Conservation (phyloP, 2,888 invertebrate genomes). For the Metallyticus violacea region DNA sequence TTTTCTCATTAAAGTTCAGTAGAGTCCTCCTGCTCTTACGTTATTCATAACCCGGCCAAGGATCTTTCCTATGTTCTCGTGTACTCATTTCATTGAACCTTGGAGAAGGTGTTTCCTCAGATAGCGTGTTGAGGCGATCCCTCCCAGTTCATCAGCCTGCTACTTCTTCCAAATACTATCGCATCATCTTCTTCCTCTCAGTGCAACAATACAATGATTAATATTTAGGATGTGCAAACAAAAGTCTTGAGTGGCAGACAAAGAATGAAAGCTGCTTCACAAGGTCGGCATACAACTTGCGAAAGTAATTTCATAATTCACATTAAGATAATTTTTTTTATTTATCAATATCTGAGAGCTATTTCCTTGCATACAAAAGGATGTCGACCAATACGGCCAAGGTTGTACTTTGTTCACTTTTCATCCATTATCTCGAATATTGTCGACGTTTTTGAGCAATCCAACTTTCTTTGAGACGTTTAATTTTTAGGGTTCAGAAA, state of each 20-base stretch:
- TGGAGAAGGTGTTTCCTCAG: no score
- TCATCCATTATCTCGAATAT: no score
- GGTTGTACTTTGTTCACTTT: no score
- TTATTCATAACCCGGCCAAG: not conserved
- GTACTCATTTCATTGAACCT: not conserved
- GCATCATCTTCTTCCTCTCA: not conserved
- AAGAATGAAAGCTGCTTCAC: not conserved
- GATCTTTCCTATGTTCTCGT: not conserved
- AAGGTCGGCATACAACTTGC: not conserved
- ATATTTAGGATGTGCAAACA: not conserved
- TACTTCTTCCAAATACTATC: not conserved
- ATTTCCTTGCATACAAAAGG: not conserved
- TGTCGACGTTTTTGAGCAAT: no score
- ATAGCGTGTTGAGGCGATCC: no score
- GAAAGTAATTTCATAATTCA: not conserved
- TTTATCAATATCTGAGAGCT: no score
- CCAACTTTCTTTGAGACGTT: no score
- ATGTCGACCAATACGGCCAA: not conserved
- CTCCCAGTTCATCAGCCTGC: no score
- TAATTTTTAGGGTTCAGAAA: no score
- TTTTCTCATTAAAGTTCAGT: not conserved
- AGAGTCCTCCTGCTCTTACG: not conserved
- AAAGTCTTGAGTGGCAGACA: no score
- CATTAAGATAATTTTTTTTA: not conserved
- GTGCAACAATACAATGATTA: no score